Conservation (phyloP, 2,113 vertebrate species). For the Brachyhypopomus gauderio region DNA sequence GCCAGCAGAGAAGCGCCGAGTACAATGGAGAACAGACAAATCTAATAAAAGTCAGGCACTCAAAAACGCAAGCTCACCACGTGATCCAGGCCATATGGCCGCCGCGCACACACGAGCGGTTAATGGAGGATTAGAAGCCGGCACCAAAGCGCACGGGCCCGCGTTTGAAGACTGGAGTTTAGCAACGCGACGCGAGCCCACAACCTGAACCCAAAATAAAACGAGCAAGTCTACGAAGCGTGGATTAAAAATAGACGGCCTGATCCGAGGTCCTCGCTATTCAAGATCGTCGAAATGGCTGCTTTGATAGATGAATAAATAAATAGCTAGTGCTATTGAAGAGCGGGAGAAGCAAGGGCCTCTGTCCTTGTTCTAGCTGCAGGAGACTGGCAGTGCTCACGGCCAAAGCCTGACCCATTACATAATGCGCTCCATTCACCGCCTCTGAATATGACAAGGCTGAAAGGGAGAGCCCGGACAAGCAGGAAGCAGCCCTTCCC, state of each 20-base stretch:
- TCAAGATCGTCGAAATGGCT: background rate
- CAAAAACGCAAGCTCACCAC: constrained; percentile 43
- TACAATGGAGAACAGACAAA: constrained; percentile 55
- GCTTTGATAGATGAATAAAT: background rate
- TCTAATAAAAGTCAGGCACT: constrained; percentile 49
- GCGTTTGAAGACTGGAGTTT: background rate
- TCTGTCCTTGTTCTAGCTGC: constrained; percentile 9
- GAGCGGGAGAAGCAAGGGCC: constrained; percentile 11
- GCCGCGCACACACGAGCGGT: constrained; percentile 12
- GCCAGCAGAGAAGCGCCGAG: constrained; percentile 33
- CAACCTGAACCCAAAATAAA: background rate
- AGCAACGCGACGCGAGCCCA: background rate
- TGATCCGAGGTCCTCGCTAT: background rate
- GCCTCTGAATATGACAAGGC: constrained; percentile 50
- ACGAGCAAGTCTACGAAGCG: background rate
- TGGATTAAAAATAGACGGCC: background rate
- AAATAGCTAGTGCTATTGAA: background rate
- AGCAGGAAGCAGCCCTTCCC: constrained; percentile 48
- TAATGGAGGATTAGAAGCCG: constrained; percentile 40
- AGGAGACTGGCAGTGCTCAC: constrained; percentile 39
- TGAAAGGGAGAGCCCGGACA: constrained; percentile 44
- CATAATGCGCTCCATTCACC: constrained; percentile 40
- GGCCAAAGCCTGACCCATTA: constrained; percentile 49
- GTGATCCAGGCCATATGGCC: constrained; percentile 46
- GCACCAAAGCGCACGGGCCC: background rate